These are phyloP conservation scores for Bombus difficillimus DNA, from an alignment of 1,140 invertebrate genomes.

Conservation along the genomic window DNA sequence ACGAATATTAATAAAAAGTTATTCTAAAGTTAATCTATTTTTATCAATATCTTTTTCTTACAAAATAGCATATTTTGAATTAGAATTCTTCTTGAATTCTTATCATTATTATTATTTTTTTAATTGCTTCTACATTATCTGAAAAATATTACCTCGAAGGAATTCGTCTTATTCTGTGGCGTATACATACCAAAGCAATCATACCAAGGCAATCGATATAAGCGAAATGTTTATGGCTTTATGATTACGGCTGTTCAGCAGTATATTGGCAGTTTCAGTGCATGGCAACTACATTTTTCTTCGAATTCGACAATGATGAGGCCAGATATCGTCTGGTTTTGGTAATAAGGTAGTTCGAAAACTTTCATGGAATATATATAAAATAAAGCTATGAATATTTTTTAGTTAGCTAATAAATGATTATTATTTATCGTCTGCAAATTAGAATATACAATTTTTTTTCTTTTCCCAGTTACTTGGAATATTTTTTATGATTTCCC, in stretches of 20 bases:
- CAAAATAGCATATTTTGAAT: neutral
- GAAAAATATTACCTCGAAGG: neutral
- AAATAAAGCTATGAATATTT: neutral
- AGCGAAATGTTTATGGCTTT: slow-evolving; percentile 39
- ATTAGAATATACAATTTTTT: no score
- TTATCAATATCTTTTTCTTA: neutral
- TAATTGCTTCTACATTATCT: neutral
- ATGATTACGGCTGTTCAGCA: slow-evolving; percentile 30
- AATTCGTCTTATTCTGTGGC: neutral
- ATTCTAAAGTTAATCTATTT: neutral
- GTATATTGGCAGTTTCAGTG: slow-evolving; percentile 2
- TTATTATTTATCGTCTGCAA: no score
- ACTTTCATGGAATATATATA: neutral
- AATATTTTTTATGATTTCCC: no score
- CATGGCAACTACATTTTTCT: slow-evolving; percentile 23
- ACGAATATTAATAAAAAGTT: no score
- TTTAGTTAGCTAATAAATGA: no score
- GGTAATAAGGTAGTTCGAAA: neutral
- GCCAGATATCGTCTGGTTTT: slow-evolving; percentile 16
- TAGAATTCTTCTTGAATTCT: neutral
- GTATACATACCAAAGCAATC: neutral
- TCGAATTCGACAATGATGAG: slow-evolving; percentile 29
- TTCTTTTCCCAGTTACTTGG: no score
- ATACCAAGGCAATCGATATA: slow-evolving; percentile 1
- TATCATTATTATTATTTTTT: neutral